These are phyloP conservation scores for Xenopus borealis DNA, from an alignment of 2,113 vertebrate genomes.

Conservation along the genomic window DNA sequence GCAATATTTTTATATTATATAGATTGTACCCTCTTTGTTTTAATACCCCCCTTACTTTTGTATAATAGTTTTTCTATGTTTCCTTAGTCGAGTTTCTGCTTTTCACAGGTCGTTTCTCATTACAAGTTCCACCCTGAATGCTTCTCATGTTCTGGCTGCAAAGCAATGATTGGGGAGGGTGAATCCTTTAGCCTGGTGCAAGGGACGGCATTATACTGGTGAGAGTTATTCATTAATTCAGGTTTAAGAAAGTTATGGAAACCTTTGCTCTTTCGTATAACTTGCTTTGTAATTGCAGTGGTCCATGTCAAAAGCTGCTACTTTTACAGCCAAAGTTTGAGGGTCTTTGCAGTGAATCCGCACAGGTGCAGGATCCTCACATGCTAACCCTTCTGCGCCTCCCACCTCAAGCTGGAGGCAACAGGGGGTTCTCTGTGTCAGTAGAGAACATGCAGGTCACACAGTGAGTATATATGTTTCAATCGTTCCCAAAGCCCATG, in stretches of 20 bases:
- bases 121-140: slow-evolving; percentile 97
- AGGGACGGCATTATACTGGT: slow-evolving; percentile 90
- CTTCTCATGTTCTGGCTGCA: slow-evolving; percentile 92
- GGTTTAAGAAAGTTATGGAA: neutral
- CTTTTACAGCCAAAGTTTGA: slow-evolving; percentile 90
- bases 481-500: neutral
- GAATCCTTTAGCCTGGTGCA: slow-evolving; percentile 92
- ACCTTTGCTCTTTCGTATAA: neutral
- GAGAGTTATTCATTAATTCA: slow-evolving; percentile 48
- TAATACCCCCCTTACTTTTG: too few species aligned
- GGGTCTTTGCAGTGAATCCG: slow-evolving; percentile 79
- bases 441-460: slow-evolving; percentile 85
- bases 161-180: slow-evolving; percentile 88
- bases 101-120: slow-evolving; percentile 88
- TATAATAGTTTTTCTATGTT: too few species aligned
- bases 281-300: slow-evolving; percentile 63
- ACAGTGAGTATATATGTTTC: slow-evolving; percentile 76
- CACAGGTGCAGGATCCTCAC: slow-evolving; percentile 84
- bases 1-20: too few species aligned
- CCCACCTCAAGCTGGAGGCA: slow-evolving; percentile 83
- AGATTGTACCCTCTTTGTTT: too few species aligned
- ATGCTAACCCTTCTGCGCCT: slow-evolving; percentile 89
- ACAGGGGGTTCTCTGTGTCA: slow-evolving; percentile 84
- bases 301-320: slow-evolving; percentile 91
- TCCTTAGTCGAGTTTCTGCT: slow-evolving; percentile 27